Base-by-base conservation (phyloP, 2,888 invertebrate species). In the Eristalinus sepulchralis region DNA sequence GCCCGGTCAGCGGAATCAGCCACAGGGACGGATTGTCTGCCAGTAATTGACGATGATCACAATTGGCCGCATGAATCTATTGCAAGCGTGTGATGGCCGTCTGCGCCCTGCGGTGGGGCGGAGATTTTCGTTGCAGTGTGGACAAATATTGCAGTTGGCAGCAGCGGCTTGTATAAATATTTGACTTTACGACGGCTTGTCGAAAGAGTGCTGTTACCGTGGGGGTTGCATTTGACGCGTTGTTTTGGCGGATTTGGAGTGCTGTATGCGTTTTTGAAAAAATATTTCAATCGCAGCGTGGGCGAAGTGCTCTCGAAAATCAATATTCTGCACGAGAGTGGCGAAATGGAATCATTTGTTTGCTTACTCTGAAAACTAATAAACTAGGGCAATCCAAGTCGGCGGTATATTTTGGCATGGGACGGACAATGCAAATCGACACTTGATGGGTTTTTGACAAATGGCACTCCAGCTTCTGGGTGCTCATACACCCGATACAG, bases 11-110 rank as follows among this genome's bases (percentile, higher is more conserved):
- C 22, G 33, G 47, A 8, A 47, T 36, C 39, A 33, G 59, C 22
- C 39, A 27, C 31, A 39, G 67, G 22, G 22, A 31, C 17, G 59
- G 67, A 22, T 57, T 64, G 47, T 72, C 31, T 47, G 47, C 17
- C 36, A 36, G 62, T 66, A 60, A 76, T 76, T 67, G 76, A 33
- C 60, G 59, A 76, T 76, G 31, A 76, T 67, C 67, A 67, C 67
- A 76, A 62, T 76, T 76, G 60, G 60, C 31, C 22, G 60, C 67
- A 59, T 76, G 67, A 57, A 57, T 57, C 57, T 47, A 8, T 47
- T 47, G 34, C 9, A 8, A 34, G 34, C 47, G 47, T 8, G 1
- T 47, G 47, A 1, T 47, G 47, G 17, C 47, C 27, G 27, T 27
- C 27, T 27, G 47, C 8, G 1, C 17, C 8, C n/a, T n/a, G 47